Base-by-base conservation (phyloP, 2,113 vertebrate species). In the Sclerurus mexicanus region DNA sequence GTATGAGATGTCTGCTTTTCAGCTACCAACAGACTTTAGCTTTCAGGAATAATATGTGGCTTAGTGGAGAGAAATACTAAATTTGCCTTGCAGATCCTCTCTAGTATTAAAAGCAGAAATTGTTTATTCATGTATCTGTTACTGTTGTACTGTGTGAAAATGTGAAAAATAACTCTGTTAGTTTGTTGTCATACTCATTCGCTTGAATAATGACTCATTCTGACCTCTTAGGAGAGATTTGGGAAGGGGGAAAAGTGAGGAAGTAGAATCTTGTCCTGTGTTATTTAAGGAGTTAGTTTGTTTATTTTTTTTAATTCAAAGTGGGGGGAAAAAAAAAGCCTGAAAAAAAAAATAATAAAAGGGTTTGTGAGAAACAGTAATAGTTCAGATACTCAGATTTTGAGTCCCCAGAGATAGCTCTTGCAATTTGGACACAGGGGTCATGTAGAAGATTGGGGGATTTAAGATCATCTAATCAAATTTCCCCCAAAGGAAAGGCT, bases 291-390 rank as follows among this genome's bases (percentile, higher is more conserved):
- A 19, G 3, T 6, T 71, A 11, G 7, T 31, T 2, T 40, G n/a
- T 63, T n/a, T 49, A 66, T 31, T 55, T 28, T 76, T 35, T 14
- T 6, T 17, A 62, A 56, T 58, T 85, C 1, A 0, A 42, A 76
- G 23, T 27, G 24, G 40, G 12, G n/a, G 3, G 3, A 35, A 0
- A 18, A 35, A 0, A 18, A 78, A 53, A 6, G 12, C 25, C 60
- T 44, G 18, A 84, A 71, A 19, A 44, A 35, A n/a, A 69, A 71
- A 69, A 37, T 37, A 17, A 42, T 28, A 25, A 47, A 69, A 40
- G n/a, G 3, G 5, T 56, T 74, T 82, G 15, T 33, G 7, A 71
- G 47, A 77, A 74, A 73, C 23, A 46, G 24, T 73, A 71, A 42
- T 67, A 28, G 33, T 86, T 73, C 8, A 75, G 21, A 14, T 50